A percentile compares a stretch with the other conserved stretches of the same genome.
Conservation (phyloP, 2,797 vertebrate genomes). For the Acanthurus tractus region DNA sequence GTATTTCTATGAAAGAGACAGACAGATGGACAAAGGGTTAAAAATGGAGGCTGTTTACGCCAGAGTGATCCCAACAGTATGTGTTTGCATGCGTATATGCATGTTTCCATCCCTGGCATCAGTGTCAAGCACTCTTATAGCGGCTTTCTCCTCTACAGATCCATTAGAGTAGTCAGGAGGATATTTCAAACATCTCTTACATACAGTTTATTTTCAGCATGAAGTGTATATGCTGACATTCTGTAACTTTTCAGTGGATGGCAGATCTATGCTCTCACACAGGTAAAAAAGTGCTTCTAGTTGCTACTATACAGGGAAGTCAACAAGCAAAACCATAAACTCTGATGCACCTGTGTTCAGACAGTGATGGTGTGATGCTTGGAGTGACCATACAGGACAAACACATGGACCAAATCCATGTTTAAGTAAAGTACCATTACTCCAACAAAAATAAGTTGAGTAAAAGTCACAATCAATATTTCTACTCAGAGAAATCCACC, state of each 20-base stretch:
- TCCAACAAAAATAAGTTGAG: too few species aligned
- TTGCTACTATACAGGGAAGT: background rate
- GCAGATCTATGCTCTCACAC: background rate
- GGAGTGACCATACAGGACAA: too few species aligned
- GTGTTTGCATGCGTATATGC: background rate
- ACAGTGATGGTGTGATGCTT: too few species aligned
- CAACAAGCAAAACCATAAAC: background rate
- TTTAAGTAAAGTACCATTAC: too few species aligned
- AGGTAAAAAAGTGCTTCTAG: background rate
- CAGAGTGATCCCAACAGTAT: constrained; percentile 15
- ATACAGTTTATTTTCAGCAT: constrained; percentile 18
- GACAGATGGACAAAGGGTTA: constrained; percentile 51
- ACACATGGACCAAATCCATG: too few species aligned
- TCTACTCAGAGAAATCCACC: too few species aligned
- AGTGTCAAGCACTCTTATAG: constrained; percentile 54
- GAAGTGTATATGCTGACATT: constrained; percentile 13
- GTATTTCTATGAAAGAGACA: constrained; percentile 22
- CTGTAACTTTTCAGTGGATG: background rate
- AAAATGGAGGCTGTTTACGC: constrained; percentile 67
- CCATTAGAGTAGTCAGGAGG: constrained; percentile 64
- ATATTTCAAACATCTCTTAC: constrained; percentile 52
- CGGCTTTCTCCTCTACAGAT: constrained; percentile 51
- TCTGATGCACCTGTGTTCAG: too few species aligned
- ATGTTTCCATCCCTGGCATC: constrained; percentile 37
- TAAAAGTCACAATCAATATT: too few species aligned